Evolutionary conservation across 2,797 vertebrate genomes (phyloP).

Genomic region (Trichosurus vulpecula): DNA sequence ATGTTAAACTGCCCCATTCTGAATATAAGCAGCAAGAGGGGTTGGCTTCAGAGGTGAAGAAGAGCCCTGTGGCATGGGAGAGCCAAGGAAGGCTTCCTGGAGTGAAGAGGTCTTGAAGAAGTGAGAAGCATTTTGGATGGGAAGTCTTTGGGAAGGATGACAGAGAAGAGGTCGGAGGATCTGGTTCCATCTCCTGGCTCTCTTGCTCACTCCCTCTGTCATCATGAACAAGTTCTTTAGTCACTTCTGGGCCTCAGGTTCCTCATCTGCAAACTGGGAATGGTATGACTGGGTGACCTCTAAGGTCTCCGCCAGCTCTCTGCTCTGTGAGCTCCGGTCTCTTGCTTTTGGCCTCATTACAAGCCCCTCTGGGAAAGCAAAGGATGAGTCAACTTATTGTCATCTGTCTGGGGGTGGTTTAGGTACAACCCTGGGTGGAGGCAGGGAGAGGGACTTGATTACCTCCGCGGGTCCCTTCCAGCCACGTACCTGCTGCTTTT

Average conservation of each 20-base stretch:
- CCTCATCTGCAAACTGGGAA: neutral
- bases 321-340: neutral
- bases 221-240: neutral
- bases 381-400: constrained; percentile 17
- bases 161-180: neutral
- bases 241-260: neutral
- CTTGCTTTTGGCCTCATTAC: neutral
- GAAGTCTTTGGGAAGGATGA: neutral
- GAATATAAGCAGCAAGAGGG: neutral
- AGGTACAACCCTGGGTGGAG: constrained; percentile 9
- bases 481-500: neutral
- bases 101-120: neutral
- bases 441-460: neutral
- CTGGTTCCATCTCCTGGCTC: neutral
- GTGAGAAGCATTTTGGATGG: neutral
- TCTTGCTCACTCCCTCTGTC: neutral
- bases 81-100: neutral
- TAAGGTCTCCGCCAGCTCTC: neutral
- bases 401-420: constrained; percentile 10
- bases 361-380: neutral
- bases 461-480: neutral
- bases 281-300: neutral
- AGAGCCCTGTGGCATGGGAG: neutral
- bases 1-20: neutral
- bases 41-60: neutral